Percentiles rank a stretch among this genome's conserved stretches.
Conservation (phyloP, 2,113 vertebrate species). For the Pituophis catenifer region DNA sequence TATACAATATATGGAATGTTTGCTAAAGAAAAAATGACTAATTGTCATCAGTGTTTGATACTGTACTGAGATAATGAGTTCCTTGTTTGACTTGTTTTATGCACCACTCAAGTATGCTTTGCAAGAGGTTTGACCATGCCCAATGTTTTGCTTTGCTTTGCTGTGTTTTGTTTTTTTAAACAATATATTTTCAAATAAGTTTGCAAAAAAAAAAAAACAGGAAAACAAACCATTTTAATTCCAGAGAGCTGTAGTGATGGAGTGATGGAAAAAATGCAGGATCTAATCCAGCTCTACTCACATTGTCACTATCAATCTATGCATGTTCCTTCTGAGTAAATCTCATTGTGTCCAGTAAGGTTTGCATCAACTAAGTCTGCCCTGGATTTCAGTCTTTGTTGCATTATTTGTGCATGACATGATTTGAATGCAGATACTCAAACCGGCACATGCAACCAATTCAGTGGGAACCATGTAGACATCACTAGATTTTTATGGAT, state of each 20-base stretch:
- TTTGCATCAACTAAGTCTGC: not conserved
- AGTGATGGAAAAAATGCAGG: not conserved
- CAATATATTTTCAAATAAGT: not conserved
- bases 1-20: not conserved
- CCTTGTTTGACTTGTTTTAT: not conserved
- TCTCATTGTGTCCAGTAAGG: not conserved
- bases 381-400: not conserved
- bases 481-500: not conserved
- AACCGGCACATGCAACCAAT: not conserved
- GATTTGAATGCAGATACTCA: not conserved
- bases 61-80: not conserved
- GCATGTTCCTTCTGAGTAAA: not conserved
- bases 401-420: not conserved
- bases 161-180: not conserved
- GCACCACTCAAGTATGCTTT: not conserved
- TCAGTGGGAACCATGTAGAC: not conserved
- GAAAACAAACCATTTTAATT: not conserved
- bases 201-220: not conserved
- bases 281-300: not conserved
- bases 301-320: not conserved
- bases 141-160: not conserved
- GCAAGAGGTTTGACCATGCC: not conserved
- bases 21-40: not conserved
- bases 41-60: not conserved
- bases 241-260: not conserved